Conservation (phyloP, 2,888 invertebrate species). For the Papilio elwesi region DNA sequence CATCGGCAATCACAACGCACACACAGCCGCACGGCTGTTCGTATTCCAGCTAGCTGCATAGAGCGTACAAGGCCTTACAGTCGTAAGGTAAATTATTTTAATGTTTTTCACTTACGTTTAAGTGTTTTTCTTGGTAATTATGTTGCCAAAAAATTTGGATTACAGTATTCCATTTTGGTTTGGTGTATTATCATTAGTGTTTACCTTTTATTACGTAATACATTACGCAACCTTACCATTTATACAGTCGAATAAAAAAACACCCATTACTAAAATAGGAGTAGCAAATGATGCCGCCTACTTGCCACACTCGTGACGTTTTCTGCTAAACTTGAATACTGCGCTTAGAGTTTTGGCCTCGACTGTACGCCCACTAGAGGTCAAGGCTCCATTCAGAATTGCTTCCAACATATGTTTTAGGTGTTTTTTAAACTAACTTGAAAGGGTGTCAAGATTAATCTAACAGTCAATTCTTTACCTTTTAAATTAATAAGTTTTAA, state of each 20-base stretch:
- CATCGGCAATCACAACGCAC: too few relatives aligned
- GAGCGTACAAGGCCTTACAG: too few relatives aligned
- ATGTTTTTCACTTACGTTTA: too few relatives aligned
- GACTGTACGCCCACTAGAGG: conserved; percentile 66
- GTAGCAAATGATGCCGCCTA: conserved; percentile 59
- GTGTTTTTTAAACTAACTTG: conserved; percentile 27
- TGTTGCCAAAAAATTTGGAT: not conserved
- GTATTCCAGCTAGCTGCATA: too few relatives aligned
- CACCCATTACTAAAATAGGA: conserved; percentile 48
- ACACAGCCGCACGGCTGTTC: too few relatives aligned
- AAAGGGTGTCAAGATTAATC: conserved; percentile 16
- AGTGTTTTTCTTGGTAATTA: too few relatives aligned
- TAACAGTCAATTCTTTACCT: not conserved
- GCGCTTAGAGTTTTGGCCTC: conserved; percentile 66
- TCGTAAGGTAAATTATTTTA: too few relatives aligned
- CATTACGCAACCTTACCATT: conserved; percentile 15
- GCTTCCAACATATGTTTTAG: conserved; percentile 35
- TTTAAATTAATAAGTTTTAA: not conserved
- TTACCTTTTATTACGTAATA: conserved; percentile 1
- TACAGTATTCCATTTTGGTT: not conserved
- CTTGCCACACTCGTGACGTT: conserved; percentile 47
- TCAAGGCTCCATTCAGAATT: conserved; percentile 35
- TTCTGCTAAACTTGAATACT: conserved; percentile 44
- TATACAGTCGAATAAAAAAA: conserved; percentile 10
- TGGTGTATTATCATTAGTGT: not conserved